A percentile compares a stretch with the other conserved stretches of the same genome.
Evolutionary conservation across 1,140 invertebrate genomes (phyloP).

Genomic region (Maconellicoccus hirsutus): DNA sequence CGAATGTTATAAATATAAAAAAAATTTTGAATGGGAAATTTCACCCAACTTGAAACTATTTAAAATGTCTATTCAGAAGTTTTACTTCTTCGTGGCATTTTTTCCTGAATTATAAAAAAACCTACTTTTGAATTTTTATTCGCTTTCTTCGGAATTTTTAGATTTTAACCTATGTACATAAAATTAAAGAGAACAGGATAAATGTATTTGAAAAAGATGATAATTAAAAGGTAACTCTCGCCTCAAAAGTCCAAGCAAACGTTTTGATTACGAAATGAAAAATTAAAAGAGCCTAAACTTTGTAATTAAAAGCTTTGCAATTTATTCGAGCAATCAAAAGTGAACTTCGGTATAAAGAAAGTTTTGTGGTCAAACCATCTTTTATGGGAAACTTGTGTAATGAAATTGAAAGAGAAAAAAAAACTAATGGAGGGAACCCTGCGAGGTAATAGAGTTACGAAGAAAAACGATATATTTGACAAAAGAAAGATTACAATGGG

Average conservation of each 20-base stretch:
- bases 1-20: not conserved
- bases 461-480: slow-evolving; percentile 9
- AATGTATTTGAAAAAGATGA: not conserved
- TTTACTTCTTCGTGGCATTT: not conserved
- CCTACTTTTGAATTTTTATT: not conserved
- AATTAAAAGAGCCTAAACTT: not conserved
- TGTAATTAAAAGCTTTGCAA: not conserved
- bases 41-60: not conserved
- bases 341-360: not conserved
- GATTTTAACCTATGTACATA: not conserved
- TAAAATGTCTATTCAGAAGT: not conserved
- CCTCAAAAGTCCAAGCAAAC: too few relatives aligned
- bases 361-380: not conserved
- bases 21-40: not conserved
- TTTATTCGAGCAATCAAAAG: not conserved
- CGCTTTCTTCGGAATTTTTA: not conserved
- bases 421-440: not conserved
- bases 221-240: not conserved
- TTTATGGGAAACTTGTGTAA: not conserved
- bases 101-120: not conserved
- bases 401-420: not conserved
- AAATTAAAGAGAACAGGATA: not conserved
- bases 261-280: too few relatives aligned
- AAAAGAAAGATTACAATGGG: slow-evolving; percentile 4
- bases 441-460: not conserved